Percentiles rank a stretch among this genome's conserved stretches.
phyloP scores from a whole-genome alignment of 2,888 invertebrate genomes.

The Gymnoscelis rufifasciata region DNA sequence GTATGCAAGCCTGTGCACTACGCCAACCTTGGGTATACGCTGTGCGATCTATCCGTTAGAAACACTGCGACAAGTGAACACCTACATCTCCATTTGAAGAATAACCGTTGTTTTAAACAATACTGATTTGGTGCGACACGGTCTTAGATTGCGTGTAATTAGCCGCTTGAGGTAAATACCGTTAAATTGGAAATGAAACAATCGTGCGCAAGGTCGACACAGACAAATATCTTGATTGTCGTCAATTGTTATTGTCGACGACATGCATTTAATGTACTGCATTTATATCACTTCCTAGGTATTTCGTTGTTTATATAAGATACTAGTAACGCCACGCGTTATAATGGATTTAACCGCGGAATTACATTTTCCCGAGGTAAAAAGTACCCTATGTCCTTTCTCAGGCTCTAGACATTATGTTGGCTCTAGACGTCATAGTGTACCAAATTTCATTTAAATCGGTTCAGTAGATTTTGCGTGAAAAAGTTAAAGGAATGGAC shows the following conservation, averaged over 20 bases:
- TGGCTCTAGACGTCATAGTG: too few species aligned
- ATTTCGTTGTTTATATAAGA: too few species aligned
- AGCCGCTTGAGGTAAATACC: slow-evolving; percentile 1
- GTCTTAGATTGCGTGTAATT: slow-evolving; percentile 8
- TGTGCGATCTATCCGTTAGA: slow-evolving; percentile 59
- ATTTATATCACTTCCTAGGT: too few species aligned
- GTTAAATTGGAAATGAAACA: slow-evolving; percentile 1
- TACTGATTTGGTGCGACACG: slow-evolving; percentile 14
- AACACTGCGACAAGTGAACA: slow-evolving; percentile 42
- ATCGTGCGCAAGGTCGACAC: neutral
- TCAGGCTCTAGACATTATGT: too few species aligned
- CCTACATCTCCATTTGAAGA: slow-evolving; percentile 38
- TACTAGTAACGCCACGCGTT: too few species aligned
- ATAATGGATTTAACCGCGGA: too few species aligned
- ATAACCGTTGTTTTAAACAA: slow-evolving; percentile 46
- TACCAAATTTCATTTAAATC: too few species aligned
- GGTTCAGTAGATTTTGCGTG: too few species aligned
- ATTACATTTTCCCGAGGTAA: too few species aligned
- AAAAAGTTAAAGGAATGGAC: too few species aligned
- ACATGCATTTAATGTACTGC: too few species aligned
- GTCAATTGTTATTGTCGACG: neutral
- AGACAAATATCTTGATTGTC: slow-evolving; percentile 1
- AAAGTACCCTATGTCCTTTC: too few species aligned
- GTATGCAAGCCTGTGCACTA: slow-evolving; percentile 46
- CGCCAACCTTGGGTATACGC: slow-evolving; percentile 54